These are phyloP conservation scores for Allophyes oxyacanthae DNA, from an alignment of 2,888 invertebrate species.

Conservation along the genomic window DNA sequence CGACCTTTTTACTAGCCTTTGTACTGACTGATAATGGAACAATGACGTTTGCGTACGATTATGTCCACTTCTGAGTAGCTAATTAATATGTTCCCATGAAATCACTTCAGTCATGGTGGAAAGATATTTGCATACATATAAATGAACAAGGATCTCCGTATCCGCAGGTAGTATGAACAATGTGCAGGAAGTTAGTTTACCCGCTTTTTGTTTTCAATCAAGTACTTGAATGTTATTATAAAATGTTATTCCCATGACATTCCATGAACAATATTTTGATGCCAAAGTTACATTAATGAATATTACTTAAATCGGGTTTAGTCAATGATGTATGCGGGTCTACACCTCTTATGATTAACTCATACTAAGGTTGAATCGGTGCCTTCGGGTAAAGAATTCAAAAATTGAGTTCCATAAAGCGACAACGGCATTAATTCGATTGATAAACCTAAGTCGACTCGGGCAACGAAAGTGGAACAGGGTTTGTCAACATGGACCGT, in stretches of 20 bases:
- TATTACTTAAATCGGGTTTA: slow-evolving; percentile 25
- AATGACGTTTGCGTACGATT: slow-evolving; percentile 41
- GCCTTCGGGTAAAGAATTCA: slow-evolving; percentile 48
- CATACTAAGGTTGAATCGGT: slow-evolving; percentile 18
- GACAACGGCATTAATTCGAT: slow-evolving; percentile 67
- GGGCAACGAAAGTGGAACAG: slow-evolving; percentile 85
- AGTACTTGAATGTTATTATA: slow-evolving; percentile 36
- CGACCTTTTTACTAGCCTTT: slow-evolving; percentile 47
- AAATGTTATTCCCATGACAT: slow-evolving; percentile 40
- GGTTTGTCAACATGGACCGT: slow-evolving; percentile 87
- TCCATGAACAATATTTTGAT: slow-evolving; percentile 25
- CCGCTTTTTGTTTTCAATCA: slow-evolving; percentile 43
- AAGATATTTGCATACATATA: slow-evolving; percentile 43
- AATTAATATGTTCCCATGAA: slow-evolving; percentile 51
- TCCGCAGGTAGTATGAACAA: slow-evolving; percentile 39
- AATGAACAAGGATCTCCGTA: slow-evolving; percentile 45
- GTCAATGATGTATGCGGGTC: slow-evolving; percentile 26
- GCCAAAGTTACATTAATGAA: slow-evolving; percentile 14
- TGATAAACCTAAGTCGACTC: slow-evolving; percentile 81
- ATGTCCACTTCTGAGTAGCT: slow-evolving; percentile 38
- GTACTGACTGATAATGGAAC: slow-evolving; percentile 41
- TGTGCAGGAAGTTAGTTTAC: slow-evolving; percentile 43
- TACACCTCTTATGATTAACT: slow-evolving; percentile 25
- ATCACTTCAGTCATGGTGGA: slow-evolving; percentile 38
- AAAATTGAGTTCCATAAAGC: slow-evolving; percentile 57